A percentile compares a stretch with the other conserved stretches of the same genome.
phyloP scores from a whole-genome alignment of 2,888 invertebrate species.

The Cheilosia impressa region DNA sequence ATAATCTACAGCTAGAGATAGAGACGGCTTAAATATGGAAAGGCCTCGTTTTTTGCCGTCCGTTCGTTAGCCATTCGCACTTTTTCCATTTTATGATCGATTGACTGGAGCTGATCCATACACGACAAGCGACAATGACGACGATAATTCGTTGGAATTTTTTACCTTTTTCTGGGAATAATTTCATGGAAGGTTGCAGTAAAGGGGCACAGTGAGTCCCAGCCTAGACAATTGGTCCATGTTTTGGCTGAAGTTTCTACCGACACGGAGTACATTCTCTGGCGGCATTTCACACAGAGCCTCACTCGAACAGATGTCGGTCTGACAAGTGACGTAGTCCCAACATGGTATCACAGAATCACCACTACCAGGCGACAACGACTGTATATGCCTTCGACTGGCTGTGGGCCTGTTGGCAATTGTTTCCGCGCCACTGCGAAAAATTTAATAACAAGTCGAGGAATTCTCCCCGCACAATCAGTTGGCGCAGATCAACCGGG shows the following conservation, averaged over 20 bases:
- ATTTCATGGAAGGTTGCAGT: background rate
- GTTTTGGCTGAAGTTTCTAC: conserved; percentile 65
- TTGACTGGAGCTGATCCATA: conserved; percentile 75
- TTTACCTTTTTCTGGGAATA: conserved; percentile 64
- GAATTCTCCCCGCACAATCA: conserved; percentile 72
- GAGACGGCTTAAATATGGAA: conserved; percentile 57
- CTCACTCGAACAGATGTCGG: conserved; percentile 68
- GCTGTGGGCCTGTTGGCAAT: conserved; percentile 35
- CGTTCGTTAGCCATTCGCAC: conserved; percentile 62
- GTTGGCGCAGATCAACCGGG: conserved; percentile 54
- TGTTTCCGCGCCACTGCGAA: conserved; percentile 67
- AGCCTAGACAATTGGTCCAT: conserved; percentile 73
- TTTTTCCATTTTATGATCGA: conserved; percentile 70
- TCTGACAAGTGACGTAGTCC: conserved; percentile 74
- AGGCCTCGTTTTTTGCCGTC: conserved; percentile 21
- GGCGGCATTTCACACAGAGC: conserved; percentile 74
- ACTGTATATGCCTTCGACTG: conserved; percentile 36
- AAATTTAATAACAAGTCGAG: conserved; percentile 65
- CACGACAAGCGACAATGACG: conserved; percentile 75
- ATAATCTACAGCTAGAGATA: conserved; percentile 33
- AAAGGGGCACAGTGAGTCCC: background rate
- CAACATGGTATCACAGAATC: conserved; percentile 70
- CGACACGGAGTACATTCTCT: conserved; percentile 63
- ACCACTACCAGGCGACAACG: conserved; percentile 45
- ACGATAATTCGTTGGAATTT: conserved; percentile 74